These are phyloP conservation scores for Xylophagus ater DNA, from an alignment of 2,888 invertebrate genomes.

Conservation along the genomic window DNA sequence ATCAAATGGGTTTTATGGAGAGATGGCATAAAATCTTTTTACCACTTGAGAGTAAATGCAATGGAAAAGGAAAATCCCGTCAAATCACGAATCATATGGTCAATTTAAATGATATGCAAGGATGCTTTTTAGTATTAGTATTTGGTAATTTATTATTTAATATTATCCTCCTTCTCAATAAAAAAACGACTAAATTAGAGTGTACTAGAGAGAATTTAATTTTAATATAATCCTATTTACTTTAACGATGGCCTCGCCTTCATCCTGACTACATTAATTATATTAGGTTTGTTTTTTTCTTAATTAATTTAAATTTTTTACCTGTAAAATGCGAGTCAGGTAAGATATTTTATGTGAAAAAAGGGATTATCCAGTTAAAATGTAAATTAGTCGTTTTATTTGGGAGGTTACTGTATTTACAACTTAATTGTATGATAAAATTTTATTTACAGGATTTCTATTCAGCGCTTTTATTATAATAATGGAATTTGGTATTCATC, in stretches of 20 bases:
- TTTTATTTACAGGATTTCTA: conserved; percentile 11
- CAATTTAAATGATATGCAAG: conserved; percentile 84
- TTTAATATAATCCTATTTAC: too few relatives aligned
- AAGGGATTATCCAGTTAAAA: too few relatives aligned
- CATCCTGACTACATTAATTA: too few relatives aligned
- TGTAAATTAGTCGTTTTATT: too few relatives aligned
- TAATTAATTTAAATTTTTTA: conserved; percentile 2
- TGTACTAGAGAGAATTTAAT: too few relatives aligned
- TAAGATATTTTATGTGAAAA: too few relatives aligned
- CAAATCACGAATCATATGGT: conserved; percentile 80
- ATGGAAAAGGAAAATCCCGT: conserved; percentile 48
- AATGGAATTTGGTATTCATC: conserved; percentile 8
- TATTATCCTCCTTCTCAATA: too few relatives aligned
- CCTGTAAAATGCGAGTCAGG: too few relatives aligned
- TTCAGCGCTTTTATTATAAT: conserved; percentile 6
- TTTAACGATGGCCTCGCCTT: too few relatives aligned
- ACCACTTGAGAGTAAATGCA: conserved; percentile 70
- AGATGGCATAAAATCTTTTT: conserved; percentile 72
- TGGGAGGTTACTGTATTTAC: background rate
- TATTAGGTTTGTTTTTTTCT: too few relatives aligned
- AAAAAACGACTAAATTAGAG: too few relatives aligned
- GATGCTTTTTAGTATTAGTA: conserved; percentile 75
- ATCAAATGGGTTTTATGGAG: conserved; percentile 71
- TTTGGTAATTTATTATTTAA: conserved; percentile 49
- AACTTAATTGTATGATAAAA: background rate